Base-by-base conservation (phyloP, 2,888 invertebrate genomes). In the Pachycephus smyrnensis region DNA sequence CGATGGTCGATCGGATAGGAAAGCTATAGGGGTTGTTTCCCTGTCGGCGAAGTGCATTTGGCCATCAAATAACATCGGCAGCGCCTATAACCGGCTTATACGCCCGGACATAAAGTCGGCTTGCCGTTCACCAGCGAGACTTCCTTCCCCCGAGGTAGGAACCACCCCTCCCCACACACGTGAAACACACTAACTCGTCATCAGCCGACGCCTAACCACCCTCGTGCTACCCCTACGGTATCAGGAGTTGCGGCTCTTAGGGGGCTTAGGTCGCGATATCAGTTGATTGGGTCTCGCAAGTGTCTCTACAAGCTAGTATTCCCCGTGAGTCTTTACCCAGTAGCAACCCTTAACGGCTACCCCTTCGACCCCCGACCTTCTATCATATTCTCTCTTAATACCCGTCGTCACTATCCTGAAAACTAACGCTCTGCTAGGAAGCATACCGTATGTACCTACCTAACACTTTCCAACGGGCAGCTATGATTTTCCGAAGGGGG, bases 41-140 rank as follows among this genome's bases (percentile, higher is more conserved):
- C 85, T 55, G 84, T 81, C 83, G 86, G 86, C 85, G 86, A 87
- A 91, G 91, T 91, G 91, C 91, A 91, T 91, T 91, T 91, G 90
- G 90, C 91, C 91, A 91, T 91, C 91, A 91, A 91, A 91, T 91
- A 91, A 90, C 90, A 91, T 91, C 88, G 91, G 91, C 89, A 90
- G 89, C 87, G 89, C 88, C 91, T 90, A 91, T 91, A 91, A 91
- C 91, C 91, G 89, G 91, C 91, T 91, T 91, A 55, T 55, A 91
- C 88, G 90, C 87, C 86, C 89, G 84, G 87, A 89, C 91, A 91
- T 91, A 91, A 91, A 91, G 87, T 90, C 89, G 87, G 88, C 90
- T 91, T 88, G 89, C 82, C 86, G 55, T 23, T 55, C 55, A 55
- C 23, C 55, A 40, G 23, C 40, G 23, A 40, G 40, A 55, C 55